Evolutionary conservation across 2,888 invertebrate genomes (phyloP), one percentile per base, ranked within the genome.

Genomic region (Hermaeophaga mercurialis): DNA sequence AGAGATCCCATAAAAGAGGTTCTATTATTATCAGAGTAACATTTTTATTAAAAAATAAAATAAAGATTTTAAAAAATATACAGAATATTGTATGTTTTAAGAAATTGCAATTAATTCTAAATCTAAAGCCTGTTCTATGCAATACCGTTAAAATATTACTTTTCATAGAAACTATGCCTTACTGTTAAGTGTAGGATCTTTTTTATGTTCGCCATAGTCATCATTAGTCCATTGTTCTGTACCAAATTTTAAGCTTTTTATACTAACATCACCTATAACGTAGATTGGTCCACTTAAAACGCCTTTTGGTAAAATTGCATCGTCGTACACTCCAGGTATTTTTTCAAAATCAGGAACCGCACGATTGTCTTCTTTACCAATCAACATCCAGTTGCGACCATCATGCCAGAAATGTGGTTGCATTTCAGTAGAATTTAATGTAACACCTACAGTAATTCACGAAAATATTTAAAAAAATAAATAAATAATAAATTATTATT

Each of bases 331-430:
- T 58, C 82, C 82, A 0, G 82, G 82, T 1, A 81, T 62, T 60
- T 79, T 75, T 57, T 82, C 81, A 0, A 78, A 70, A 62, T 82
- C 80, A 0, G 82, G 82, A 3, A 81, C 78, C 1, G 82, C 82
- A 57, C 77, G 73, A 55, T 78, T 81, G 44, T 79, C 78, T 38
- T 67, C 74, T 1, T 56, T 39, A 8, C 74, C 60, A 0, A 36
- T 12, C 33, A 78, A 79, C 11, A 70, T 73, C 82, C 82, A 83
- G 9, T 77, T 79, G 38, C 76, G 76, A 0, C 80, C 76, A 65
- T 80, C 74, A 1, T 67, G 65, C 81, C 81, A 72, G 12, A 54
- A 34, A 9, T 61, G 49, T 1, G 18, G 11, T 8, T 14, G 9
- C 19, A 58, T 46, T 12, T 45, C 44, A 8, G 47, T 24, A 11